Conservation (phyloP, 2,113 vertebrate species). For the Speoplatyrhinus poulsoni region DNA sequence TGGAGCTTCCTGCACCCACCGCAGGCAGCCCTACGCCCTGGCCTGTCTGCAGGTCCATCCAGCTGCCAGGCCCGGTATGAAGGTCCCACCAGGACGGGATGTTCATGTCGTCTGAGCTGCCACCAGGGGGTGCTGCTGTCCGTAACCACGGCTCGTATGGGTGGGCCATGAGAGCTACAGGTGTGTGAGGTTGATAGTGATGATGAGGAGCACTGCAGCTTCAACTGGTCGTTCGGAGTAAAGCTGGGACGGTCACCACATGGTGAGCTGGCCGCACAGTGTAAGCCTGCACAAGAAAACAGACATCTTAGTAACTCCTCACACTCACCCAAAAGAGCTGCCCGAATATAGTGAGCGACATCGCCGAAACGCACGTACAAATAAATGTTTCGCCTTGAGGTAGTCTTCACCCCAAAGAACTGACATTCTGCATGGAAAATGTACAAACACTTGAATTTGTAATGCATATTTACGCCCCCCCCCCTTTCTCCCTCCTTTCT, state of each 20-base stretch:
- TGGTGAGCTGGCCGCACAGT: slow-evolving; percentile 16
- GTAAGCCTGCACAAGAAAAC: slow-evolving; percentile 40
- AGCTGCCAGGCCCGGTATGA: slow-evolving; percentile 83
- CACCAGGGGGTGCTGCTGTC: slow-evolving; percentile 82
- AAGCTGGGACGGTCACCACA: slow-evolving; percentile 46
- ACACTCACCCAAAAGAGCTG: background rate
- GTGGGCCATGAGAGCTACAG: slow-evolving; percentile 82
- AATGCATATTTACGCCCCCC: slow-evolving; percentile 19
- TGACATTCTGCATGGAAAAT: slow-evolving; percentile 1
- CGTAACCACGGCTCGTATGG: slow-evolving; percentile 92
- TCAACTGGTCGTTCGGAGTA: slow-evolving; percentile 23
- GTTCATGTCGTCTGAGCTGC: slow-evolving; percentile 82
- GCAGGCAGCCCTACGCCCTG: slow-evolving; percentile 75
- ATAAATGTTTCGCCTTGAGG: slow-evolving; percentile 16
- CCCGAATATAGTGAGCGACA: background rate
- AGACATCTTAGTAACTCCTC: slow-evolving; percentile 23
- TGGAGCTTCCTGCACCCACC: slow-evolving; percentile 75
- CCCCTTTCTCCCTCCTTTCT: background rate
- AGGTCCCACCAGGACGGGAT: slow-evolving; percentile 93
- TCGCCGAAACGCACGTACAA: background rate
- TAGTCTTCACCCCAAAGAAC: slow-evolving; percentile 9
- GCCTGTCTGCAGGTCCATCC: slow-evolving; percentile 88
- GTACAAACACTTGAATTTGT: slow-evolving; percentile 20
- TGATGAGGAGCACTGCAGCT: slow-evolving; percentile 26
- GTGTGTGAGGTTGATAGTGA: slow-evolving; percentile 12